Percentiles rank a stretch among this genome's conserved stretches.
Evolutionary conservation across 2,888 invertebrate species (phyloP).

Genomic region (Fabriciana adippe): DNA sequence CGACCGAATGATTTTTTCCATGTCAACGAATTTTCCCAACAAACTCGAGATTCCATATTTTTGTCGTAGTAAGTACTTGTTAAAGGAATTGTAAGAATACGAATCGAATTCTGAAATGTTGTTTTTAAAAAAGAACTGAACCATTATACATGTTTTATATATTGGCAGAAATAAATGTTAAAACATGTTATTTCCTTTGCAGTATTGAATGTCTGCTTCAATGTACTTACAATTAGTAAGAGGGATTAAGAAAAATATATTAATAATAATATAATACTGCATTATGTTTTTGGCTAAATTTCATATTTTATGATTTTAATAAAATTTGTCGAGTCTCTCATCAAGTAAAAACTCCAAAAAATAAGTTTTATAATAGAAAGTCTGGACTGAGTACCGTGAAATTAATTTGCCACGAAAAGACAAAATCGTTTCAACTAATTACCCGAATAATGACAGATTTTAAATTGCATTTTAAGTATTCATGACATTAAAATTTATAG

Average conservation of each 20-base stretch:
- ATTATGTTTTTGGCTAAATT: too few species aligned
- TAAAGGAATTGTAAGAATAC: conserved; percentile 26
- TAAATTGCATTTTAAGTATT: conserved; percentile 23
- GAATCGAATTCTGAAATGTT: background rate
- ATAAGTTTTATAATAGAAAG: conserved; percentile 13
- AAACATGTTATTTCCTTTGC: too few species aligned
- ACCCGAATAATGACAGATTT: conserved; percentile 20
- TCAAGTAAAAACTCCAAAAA: background rate
- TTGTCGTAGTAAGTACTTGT: conserved; percentile 39
- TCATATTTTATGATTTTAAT: too few species aligned
- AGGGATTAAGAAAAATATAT: too few species aligned
- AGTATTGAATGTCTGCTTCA: too few species aligned
- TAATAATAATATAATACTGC: too few species aligned
- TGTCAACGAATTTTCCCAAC: conserved; percentile 60
- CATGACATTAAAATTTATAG: conserved; percentile 17
- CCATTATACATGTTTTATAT: too few species aligned
- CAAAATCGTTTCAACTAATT: conserved; percentile 18
- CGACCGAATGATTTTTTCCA: conserved; percentile 67
- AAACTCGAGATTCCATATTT: conserved; percentile 57
- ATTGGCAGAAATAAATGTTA: too few species aligned
- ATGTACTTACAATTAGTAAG: too few species aligned
- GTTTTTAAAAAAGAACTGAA: background rate
- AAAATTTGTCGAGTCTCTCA: too few species aligned
- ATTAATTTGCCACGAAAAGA: conserved; percentile 21
- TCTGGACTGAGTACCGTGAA: conserved; percentile 19